phyloP scores from a whole-genome alignment of 2,797 vertebrate species.

The Microctenopoma stevenorrisi region DNA sequence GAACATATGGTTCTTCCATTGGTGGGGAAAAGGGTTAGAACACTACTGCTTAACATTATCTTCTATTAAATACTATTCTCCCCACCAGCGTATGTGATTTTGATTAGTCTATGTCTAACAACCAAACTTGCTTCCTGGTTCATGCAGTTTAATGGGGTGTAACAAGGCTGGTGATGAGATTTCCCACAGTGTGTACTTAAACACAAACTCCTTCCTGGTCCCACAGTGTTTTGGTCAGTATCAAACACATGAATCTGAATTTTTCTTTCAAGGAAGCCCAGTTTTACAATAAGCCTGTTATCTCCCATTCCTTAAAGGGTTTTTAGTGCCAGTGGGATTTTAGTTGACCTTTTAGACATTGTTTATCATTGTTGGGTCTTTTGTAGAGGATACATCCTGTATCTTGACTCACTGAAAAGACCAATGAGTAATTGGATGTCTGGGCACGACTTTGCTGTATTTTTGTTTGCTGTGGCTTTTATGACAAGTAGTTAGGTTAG shows the following conservation, averaged over 20 bases:
- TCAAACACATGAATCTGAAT: constrained; percentile 65
- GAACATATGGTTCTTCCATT: constrained; percentile 17
- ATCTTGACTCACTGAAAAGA: constrained; percentile 56
- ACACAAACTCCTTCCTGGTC: constrained; percentile 51
- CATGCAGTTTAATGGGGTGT: constrained; percentile 33
- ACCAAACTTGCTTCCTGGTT: constrained; percentile 11
- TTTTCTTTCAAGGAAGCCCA: constrained; percentile 48
- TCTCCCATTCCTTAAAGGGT: constrained; percentile 40
- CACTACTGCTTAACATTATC: background rate
- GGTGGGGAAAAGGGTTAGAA: background rate
- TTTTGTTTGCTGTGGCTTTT: constrained; percentile 43
- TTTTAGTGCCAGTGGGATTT: constrained; percentile 49
- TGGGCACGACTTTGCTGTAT: constrained; percentile 29
- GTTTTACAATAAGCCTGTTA: constrained; percentile 54
- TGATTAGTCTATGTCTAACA: constrained; percentile 8
- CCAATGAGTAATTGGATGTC: constrained; percentile 49
- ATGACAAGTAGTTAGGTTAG: constrained; percentile 19
- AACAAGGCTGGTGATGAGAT: constrained; percentile 42
- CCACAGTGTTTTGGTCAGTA: constrained; percentile 45
- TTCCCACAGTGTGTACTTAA: constrained; percentile 41
- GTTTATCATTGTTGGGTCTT: constrained; percentile 71
- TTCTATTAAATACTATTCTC: background rate
- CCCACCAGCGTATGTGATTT: background rate
- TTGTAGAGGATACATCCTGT: constrained; percentile 74
- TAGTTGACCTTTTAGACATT: constrained; percentile 55